Evolutionary conservation across 1,140 invertebrate genomes (phyloP).

Genomic region (Ceratosolen solmsi): DNA sequence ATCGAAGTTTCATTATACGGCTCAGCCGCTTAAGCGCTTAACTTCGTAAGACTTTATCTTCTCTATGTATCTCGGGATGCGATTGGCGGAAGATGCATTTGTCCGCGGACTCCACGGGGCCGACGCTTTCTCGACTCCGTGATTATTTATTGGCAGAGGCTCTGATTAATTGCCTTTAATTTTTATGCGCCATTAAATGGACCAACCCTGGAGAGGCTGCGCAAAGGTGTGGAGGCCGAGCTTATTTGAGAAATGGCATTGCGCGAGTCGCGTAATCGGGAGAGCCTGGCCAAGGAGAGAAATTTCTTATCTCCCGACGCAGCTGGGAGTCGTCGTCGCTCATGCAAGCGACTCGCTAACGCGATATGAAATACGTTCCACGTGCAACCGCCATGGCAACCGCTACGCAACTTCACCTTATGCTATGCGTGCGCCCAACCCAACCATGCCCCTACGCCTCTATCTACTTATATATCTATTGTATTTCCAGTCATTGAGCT

Average conservation of each 20-base stretch:
- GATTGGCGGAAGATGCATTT: not conserved
- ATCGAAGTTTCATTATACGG: not conserved
- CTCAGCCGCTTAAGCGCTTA: not conserved
- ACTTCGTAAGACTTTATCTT: too few relatives aligned
- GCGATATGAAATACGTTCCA: constrained; percentile 58
- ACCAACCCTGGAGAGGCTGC: too few relatives aligned
- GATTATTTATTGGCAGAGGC: too few relatives aligned
- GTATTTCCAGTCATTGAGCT: too few relatives aligned
- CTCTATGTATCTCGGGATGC: too few relatives aligned
- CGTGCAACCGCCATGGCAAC: not conserved
- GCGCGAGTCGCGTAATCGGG: not conserved
- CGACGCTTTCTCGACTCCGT: too few relatives aligned
- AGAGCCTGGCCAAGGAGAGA: not conserved
- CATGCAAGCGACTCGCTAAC: constrained; percentile 56
- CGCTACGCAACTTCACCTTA: not conserved
- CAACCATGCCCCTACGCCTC: not conserved
- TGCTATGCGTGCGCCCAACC: not conserved
- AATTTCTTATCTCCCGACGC: constrained; percentile 62
- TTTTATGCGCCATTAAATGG: too few relatives aligned
- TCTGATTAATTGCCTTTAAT: too few relatives aligned
- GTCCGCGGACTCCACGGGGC: not conserved
- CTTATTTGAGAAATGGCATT: not conserved
- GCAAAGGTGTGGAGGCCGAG: not conserved
- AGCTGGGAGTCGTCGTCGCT: constrained; percentile 58
- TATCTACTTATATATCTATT: too few relatives aligned